Evolutionary conservation across 2,888 invertebrate genomes (phyloP), one percentile per base, ranked within the genome.

Genomic region (Leptopterna dolabrata): DNA sequence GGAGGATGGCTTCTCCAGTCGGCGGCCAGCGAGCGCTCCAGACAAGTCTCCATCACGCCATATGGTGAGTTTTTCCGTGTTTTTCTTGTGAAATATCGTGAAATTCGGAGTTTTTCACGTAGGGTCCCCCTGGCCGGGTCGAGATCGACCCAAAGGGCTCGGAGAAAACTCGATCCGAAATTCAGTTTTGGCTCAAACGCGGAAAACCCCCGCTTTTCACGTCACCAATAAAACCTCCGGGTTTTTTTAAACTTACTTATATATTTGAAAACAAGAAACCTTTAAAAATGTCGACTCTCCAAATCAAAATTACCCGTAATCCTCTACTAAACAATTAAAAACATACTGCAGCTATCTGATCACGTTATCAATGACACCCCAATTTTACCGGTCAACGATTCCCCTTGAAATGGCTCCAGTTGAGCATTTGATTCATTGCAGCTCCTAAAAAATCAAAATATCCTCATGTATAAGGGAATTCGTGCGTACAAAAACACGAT

Each of bases 1-100:
- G 11, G 63, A 36, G 63, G 85, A 73, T 73, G 85, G 85, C 85
- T 41, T n/a, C 85, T 76, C 85, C 85, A 85, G 85, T 85, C 76
- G 76, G 47, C 85, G 85, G 30, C 71, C 85, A 45, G 85, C 85
- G 85, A 45, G 73, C 85, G 51, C 76, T 85, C 19, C 13, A 85
- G 76, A 43, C 73, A 76, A 85, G 85, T 85, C 85, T 73, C 73
- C 30, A 47, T 63, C 36, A 76, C 73, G 85, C 85, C 85, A 85
- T 85, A 85, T 85, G 85, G 85, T 85, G 73, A 85, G 85, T 85
- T 85, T 85, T 45, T 85, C 73, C 63, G 41, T 36, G 30, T 30
- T 71, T 73, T 85, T 85, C 73, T n/a, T 4, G 45, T 29, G 13
- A 11, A 30, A 13, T 85, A 73, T 73, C 41, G 76, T 45, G 16